phyloP scores from a whole-genome alignment of 2,888 invertebrate species.

The Antheraea yamamai region DNA sequence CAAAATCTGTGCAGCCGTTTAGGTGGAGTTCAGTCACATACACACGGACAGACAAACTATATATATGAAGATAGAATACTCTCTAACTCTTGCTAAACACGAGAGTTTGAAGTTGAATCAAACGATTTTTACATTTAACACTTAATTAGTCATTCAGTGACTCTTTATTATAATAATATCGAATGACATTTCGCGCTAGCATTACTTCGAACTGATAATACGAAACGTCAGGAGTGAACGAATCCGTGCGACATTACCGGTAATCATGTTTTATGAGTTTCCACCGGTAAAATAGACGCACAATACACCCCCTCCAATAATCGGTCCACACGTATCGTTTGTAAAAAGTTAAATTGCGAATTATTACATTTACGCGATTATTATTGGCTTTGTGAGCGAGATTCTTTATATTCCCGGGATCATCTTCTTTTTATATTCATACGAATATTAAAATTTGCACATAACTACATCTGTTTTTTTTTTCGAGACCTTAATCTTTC shows the following conservation, averaged over 20 bases:
- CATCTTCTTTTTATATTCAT: neutral
- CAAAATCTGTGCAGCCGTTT: no score
- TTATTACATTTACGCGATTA: slow-evolving; percentile 37
- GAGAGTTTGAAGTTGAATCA: neutral
- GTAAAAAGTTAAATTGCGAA: slow-evolving; percentile 69
- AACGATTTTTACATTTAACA: neutral
- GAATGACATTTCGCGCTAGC: slow-evolving; percentile 17
- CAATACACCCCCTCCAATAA: slow-evolving; percentile 44
- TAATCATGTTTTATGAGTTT: slow-evolving; percentile 76
- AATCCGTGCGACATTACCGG: slow-evolving; percentile 62
- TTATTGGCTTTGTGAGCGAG: slow-evolving; percentile 23
- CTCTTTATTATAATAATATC: neutral
- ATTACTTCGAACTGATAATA: slow-evolving; percentile 42
- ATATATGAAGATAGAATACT: no score
- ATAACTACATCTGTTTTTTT: no score
- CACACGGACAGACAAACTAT: no score
- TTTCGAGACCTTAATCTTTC: no score
- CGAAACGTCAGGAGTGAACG: slow-evolving; percentile 57
- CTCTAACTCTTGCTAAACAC: neutral
- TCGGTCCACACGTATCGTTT: slow-evolving; percentile 57
- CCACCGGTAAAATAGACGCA: slow-evolving; percentile 45
- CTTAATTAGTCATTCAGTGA: slow-evolving; percentile 27
- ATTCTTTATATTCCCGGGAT: neutral
- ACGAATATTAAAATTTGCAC: neutral
- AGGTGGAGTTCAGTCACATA: no score